Conservation (phyloP, 2,113 vertebrate genomes). For the Aegypius monachus region DNA sequence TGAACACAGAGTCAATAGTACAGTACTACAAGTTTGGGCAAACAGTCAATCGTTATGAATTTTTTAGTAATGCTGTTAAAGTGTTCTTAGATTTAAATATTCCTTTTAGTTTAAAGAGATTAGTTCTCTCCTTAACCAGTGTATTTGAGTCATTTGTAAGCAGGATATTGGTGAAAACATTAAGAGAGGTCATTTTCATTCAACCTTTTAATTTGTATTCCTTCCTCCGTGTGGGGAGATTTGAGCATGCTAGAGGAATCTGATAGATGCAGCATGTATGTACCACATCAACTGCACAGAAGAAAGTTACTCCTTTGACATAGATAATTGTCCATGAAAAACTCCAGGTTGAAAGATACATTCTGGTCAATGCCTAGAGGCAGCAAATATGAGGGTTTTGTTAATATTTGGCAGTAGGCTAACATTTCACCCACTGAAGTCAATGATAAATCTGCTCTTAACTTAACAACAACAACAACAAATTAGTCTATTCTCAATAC, state of each 20-base stretch:
- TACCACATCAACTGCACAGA: not conserved
- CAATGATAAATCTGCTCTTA: not conserved
- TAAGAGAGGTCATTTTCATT: not conserved
- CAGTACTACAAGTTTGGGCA: slow-evolving; percentile 11
- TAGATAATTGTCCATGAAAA: not conserved
- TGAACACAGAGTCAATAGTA: not conserved
- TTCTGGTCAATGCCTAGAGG: not conserved
- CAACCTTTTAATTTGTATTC: not conserved
- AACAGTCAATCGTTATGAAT: slow-evolving; percentile 39
- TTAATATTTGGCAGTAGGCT: not conserved
- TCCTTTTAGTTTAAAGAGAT: not conserved
- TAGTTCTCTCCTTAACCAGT: not conserved
- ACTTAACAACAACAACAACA: not conserved
- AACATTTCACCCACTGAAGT: not conserved
- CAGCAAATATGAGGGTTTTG: not conserved
- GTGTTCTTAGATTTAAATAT: not conserved
- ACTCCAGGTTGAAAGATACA: not conserved
- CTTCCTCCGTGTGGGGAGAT: not conserved
- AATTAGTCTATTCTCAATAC: not conserved
- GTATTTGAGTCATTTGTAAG: not conserved
- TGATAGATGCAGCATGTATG: not conserved
- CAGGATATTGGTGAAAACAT: not conserved
- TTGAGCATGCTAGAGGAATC: not conserved
- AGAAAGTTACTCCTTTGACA: not conserved
- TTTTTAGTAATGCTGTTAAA: slow-evolving; percentile 23